Evolutionary conservation across 2,888 invertebrate species (phyloP), one percentile per base, ranked within the genome.

Genomic region (Conistra vaccinii): DNA sequence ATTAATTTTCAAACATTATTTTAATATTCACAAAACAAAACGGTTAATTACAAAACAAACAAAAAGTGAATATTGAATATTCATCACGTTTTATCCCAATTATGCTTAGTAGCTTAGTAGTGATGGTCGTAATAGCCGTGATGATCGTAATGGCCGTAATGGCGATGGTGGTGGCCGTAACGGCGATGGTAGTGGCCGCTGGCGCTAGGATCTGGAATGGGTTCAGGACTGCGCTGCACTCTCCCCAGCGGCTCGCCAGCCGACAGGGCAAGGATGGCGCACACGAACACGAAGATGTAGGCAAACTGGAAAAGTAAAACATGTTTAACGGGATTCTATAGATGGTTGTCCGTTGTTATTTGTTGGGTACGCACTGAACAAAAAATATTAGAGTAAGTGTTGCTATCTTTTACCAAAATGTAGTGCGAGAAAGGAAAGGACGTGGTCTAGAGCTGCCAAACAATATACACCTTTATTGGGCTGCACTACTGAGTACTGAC

Each of bases 171-270:
- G n/a, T 35, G 35, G 39, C 10, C 9, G 35, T 51, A 3, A 6
- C 10, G 5, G n/a, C 62, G 42, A 35, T 35, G n/a, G n/a, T n/a
- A n/a, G n/a, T n/a, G n/a, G 10, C 17, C 35, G 9, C 1, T 53
- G n/a, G n/a, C 62, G 20, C 61, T 29, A 48, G 78, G 69, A 26
- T 53, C 51, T 26, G 69, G 45, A 14, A 48, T 20, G 32, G 78
- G 48, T 45, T 20, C 76, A 55, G 76, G 78, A 61, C 76, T 76
- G 29, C 78, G 78, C 39, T 42, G 69, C 17, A 78, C 53, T 55
- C 76, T 76, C 1, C 17, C 9, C 1, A 69, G 20, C 7, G 53
- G 61, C 12, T 55, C 69, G 17, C 68, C 53, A 20, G 14, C 26
- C 6, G 4, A 69, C 61, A 76, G n/a, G 2, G 48, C 20, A 26